A percentile compares a stretch with the other conserved stretches of the same genome.
These are phyloP conservation scores for Itoplectis maculator DNA, from an alignment of 2,888 invertebrate species.

Conservation along the genomic window DNA sequence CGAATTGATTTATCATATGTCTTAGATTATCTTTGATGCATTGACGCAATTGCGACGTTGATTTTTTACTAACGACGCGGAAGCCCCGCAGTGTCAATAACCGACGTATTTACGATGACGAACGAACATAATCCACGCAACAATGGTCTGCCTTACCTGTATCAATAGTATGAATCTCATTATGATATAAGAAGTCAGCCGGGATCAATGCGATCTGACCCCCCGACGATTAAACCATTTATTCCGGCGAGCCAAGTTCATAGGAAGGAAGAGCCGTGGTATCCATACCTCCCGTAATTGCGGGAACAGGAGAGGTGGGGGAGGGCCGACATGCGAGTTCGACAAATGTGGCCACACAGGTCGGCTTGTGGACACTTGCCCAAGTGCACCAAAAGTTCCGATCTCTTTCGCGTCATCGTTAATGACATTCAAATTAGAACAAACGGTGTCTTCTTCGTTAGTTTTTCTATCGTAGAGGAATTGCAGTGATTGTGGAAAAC, in stretches of 20 bases:
- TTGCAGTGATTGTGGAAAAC: neutral
- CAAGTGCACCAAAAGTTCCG: neutral
- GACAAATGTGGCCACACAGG: neutral
- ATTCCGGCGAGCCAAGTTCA: neutral
- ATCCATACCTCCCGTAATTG: neutral
- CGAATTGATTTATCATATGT: neutral
- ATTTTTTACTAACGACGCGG: neutral
- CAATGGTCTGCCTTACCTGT: slow-evolving; percentile 1
- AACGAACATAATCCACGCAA: slow-evolving; percentile 13
- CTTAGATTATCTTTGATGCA: neutral
- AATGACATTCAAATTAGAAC: neutral
- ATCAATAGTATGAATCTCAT: slow-evolving; percentile 9
- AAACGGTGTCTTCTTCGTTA: neutral
- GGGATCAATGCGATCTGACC: slow-evolving; percentile 49
- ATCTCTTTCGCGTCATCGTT: neutral
- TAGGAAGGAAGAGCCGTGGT: neutral
- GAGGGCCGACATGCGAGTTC: neutral
- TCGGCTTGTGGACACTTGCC: neutral
- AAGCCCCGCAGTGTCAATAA: slow-evolving; percentile 47
- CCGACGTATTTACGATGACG: slow-evolving; percentile 26
- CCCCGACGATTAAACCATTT: slow-evolving; percentile 52
- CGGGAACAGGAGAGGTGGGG: neutral
- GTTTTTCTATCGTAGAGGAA: neutral
- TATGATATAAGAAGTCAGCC: slow-evolving; percentile 4
- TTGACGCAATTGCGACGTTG: neutral